phyloP scores from a whole-genome alignment of 2,888 invertebrate genomes.

The Drosophila fungiperda region DNA sequence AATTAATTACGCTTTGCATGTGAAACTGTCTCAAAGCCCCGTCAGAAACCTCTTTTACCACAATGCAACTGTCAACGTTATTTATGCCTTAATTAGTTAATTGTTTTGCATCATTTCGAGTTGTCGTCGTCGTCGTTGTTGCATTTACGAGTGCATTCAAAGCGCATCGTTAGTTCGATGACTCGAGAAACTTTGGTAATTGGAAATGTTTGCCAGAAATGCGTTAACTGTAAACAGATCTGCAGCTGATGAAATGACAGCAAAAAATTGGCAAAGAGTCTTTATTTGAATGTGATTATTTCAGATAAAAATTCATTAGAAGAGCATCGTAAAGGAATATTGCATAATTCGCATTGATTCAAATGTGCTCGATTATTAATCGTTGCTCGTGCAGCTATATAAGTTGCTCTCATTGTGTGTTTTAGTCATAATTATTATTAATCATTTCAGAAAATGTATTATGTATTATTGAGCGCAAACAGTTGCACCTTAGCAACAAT shows the following conservation, averaged over 20 bases:
- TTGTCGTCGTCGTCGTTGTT: conserved; percentile 3
- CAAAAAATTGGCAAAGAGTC: background rate
- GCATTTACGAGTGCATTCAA: conserved; percentile 45
- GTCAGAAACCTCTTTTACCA: conserved; percentile 19
- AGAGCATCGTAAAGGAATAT: background rate
- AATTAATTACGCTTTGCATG: conserved; percentile 72
- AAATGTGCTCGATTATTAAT: background rate
- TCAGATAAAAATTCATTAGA: background rate
- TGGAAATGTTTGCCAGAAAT: conserved; percentile 19
- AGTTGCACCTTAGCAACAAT: conserved; percentile 66
- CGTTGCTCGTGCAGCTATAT: too few relatives aligned
- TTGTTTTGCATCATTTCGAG: conserved; percentile 21
- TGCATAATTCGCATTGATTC: background rate
- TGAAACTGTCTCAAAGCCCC: background rate
- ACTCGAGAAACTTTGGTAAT: conserved; percentile 36
- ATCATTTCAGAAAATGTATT: conserved; percentile 13
- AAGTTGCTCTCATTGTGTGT: background rate
- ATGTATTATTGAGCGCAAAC: conserved; percentile 41
- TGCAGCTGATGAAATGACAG: background rate
- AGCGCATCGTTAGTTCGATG: conserved; percentile 44
- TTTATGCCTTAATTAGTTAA: conserved; percentile 66
- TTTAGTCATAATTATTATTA: conserved; percentile 15
- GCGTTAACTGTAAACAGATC: conserved; percentile 9
- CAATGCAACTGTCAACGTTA: conserved; percentile 62
- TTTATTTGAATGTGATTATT: background rate